Base-by-base conservation (phyloP, 2,113 vertebrate genomes). In the Natator depressus region DNA sequence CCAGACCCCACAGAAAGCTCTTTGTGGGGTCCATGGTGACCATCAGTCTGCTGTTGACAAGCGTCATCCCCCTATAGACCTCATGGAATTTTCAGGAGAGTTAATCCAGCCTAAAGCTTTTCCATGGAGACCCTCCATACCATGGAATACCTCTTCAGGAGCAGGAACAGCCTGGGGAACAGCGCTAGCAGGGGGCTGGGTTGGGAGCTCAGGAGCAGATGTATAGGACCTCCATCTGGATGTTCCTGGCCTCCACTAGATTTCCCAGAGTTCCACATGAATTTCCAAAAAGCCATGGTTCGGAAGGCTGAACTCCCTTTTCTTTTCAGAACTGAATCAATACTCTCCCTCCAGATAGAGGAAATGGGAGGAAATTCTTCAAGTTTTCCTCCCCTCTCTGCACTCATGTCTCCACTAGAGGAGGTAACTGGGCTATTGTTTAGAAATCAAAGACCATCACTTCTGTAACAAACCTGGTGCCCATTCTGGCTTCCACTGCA, bases 271-370 rank as follows among this genome's bases (percentile, higher is more conserved):
- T 85, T 88, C 69, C 13, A 85, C 38, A 69, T 82, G n/a, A 82
- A 95, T 85, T 88, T 85, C 29, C 24, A 85, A 85, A 88, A 47
- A 80, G 57, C 83, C 54, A 85, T 57, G 42, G 35, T 46, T 80
- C 46, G 75, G 29, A 65, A 65, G 29, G n/a, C 35, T 72, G 62
- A 69, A 69, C 31, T 35, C 9, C 87, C 84, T 50, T 86, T 62
- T 55, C 12, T 85, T 89, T 84, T 54, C 1, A 1, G 85, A 95
- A 93, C 84, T 24, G 10, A 85, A 29, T n/a, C 38, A 92, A 92
- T 20, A 38, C 2, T 20, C 5, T 24, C n/a, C 4, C 25, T 80
- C 29, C 53, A 53, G 29, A 53, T 3, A 35, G 79, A 80, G 31
- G 17, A 80, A 51, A 2, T 31, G 14, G 88, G 38, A 94, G 12